Evolutionary conservation across 2,888 invertebrate genomes (phyloP), one percentile per base, ranked within the genome.

Genomic region (Acleris holmiana): DNA sequence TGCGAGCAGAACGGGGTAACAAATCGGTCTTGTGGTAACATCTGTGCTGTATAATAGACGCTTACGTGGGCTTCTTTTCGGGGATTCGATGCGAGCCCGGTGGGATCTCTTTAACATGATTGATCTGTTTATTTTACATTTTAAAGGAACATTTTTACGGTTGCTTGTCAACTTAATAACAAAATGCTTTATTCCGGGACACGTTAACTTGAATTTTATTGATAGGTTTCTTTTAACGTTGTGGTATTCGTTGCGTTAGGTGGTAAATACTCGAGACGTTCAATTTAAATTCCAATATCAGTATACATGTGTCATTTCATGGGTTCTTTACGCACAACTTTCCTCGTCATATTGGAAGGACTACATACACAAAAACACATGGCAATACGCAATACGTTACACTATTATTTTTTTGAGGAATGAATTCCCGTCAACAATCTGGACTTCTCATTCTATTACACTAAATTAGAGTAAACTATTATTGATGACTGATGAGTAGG

Each of bases 41-140:
- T 91, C 91, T 92, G 91, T 88, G 88, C 87, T 85, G 86, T 88
- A 86, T 91, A 91, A 92, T 91, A 91, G 91, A 90, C 85, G 89
- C 90, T 91, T 91, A 91, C 89, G 88, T 88, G 89, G 91, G 85
- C 89, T 90, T 90, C 92, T 91, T 92, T 90, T 89, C 91, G 90
- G 86, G 89, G 89, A 88, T 89, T 65, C 85, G 77, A 79, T 76
- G 79, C 82, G 86, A 85, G 86, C 89, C 89, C 90, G 88, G 90
- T 87, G 91, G 92, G 91, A 91, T 90, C 89, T 85, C 87, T 90
- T 89, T 86, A 89, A 89, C 89, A 91, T 92, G 92, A 92, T 92
- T 92, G 92, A 92, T 92, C 91, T 91, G 92, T 92, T 92, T 92
- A 91, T 92, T 92, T 92, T 89, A 91, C 91, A 92, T 91, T 92